Base-by-base conservation (phyloP, 2,113 vertebrate species). In the Heliornis fulica region DNA sequence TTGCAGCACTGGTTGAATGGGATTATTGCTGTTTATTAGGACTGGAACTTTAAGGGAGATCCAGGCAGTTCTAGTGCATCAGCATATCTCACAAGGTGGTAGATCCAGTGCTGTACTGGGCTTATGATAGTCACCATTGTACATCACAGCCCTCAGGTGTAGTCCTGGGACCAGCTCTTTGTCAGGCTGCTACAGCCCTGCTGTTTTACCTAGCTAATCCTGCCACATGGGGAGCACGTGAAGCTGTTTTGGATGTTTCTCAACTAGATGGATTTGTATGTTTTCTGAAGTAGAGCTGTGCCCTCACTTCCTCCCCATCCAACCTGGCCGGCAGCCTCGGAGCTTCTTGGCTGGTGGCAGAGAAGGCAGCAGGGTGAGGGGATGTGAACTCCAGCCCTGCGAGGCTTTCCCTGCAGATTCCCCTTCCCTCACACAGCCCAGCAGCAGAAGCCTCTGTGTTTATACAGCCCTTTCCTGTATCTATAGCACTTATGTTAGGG, bases 171-270 rank as follows among this genome's bases (percentile, higher is more conserved):
- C 5, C 45, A 61, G 64, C 38, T 11, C 38, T 40, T 48, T 48
- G 45, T 32, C 46, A 38, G 34, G 11, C 13, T 46, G 32, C 51
- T 16, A 1, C 11, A 48, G 43, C 32, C 46, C 19, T 59, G 2
- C 40, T 60, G n/a, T 29, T 29, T 21, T 25, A 20, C 31, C 31
- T 15, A 26, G n/a, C 56, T 34, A 14, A 21, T 31, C 13, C 34
- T 3, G 3, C 8, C 15, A 9, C 0, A 0, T 34, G 25, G 53
- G 29, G 69, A 78, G 72, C 25, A 5, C 8, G 4, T 5, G 23
- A 48, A 61, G 50, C 15, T 61, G 4, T 48, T 53, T 12, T 19
- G 32, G 31, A 56, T 38, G 40, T 15, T 83, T 34, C 57, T 48
- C 3, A 40, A 56, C 3, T 3, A 41, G 25, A 23, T 34, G 29